These are phyloP conservation scores for Acronicta psi DNA, from an alignment of 2,888 invertebrate genomes.

Conservation along the genomic window DNA sequence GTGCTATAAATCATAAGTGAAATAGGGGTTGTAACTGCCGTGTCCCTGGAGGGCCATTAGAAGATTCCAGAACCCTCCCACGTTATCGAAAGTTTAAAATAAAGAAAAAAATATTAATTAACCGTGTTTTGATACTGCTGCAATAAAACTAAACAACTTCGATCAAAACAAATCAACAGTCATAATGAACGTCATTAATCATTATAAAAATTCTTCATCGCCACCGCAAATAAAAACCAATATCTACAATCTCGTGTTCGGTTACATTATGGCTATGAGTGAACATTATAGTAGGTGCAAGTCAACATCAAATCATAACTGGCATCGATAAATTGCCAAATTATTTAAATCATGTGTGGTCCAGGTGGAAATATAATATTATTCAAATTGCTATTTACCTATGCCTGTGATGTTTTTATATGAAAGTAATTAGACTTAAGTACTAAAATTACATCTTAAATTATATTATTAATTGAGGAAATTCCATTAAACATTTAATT, in stretches of 20 bases:
- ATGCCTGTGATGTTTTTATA: constrained; percentile 45
- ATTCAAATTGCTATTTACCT: constrained; percentile 58
- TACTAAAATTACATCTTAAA: not conserved
- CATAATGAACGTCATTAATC: constrained; percentile 71
- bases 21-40: constrained; percentile 71
- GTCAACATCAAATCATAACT: constrained; percentile 72
- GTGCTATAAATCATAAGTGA: constrained; percentile 79
- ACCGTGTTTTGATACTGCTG: constrained; percentile 58
- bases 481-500: not conserved
- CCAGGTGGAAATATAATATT: constrained; percentile 53
- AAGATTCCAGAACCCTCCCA: constrained; percentile 56
- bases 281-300: constrained; percentile 64
- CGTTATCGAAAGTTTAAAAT: constrained; percentile 31
- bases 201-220: constrained; percentile 69
- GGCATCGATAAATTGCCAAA: constrained; percentile 76
- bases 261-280: constrained; percentile 64
- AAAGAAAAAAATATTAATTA: constrained; percentile 58
- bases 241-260: constrained; percentile 65
- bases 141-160: constrained; percentile 69
- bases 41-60: constrained; percentile 71
- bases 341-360: constrained; percentile 79
- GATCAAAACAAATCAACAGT: constrained; percentile 74
- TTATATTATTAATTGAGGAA: not conserved
- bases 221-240: constrained; percentile 69
- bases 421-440: constrained; percentile 49